A percentile compares a stretch with the other conserved stretches of the same genome.
Conservation (phyloP, 2,888 invertebrate genomes). For the Trichopria drosophilae region DNA sequence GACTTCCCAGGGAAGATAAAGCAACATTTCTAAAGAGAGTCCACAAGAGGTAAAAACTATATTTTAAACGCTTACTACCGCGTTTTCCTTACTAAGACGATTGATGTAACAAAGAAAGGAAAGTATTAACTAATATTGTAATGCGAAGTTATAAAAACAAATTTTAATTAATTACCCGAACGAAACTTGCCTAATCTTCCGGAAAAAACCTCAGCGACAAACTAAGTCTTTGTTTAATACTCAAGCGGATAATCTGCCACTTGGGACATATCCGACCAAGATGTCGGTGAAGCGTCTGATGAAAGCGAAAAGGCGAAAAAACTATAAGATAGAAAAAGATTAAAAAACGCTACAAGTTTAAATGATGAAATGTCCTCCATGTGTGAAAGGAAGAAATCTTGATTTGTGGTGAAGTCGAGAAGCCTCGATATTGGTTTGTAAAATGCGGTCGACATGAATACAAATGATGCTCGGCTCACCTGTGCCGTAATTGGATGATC, state of each 20-base stretch:
- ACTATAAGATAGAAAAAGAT: constrained; percentile 1
- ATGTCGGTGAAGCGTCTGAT: no score
- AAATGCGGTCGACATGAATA: constrained; percentile 46
- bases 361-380: neutral
- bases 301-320: constrained; percentile 11
- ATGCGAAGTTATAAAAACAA: no score
- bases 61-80: no score
- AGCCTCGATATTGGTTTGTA: constrained; percentile 32
- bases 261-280: constrained; percentile 34
- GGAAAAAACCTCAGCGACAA: constrained; percentile 35
- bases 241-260: constrained; percentile 43
- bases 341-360: neutral
- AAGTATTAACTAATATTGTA: no score
- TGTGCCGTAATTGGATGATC: constrained; percentile 53
- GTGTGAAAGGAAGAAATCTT: constrained; percentile 12
- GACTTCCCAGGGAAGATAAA: no score
- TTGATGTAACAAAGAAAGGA: no score
- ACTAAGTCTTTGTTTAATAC: constrained; percentile 49
- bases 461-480: constrained; percentile 52
- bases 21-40: no score
- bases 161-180: constrained; percentile 40
- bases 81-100: no score
- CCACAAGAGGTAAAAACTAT: no score
- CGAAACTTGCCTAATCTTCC: constrained; percentile 35
- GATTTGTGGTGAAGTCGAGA: constrained; percentile 9